Evolutionary conservation across 2,888 invertebrate species (phyloP).

Genomic region (Eupithecia centaureata): DNA sequence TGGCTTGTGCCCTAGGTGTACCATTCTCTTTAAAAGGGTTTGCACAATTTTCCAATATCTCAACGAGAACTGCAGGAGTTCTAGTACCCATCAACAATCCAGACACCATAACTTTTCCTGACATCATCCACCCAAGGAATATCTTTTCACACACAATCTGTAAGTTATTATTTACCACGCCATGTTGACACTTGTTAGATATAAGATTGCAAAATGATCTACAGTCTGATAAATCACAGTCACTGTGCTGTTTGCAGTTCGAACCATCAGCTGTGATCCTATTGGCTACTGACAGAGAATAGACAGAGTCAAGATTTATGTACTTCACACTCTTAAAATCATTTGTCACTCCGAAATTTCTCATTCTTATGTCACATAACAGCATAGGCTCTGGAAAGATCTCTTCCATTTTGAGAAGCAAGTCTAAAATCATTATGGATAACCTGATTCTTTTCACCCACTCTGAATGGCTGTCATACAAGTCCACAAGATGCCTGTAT

Average conservation of each 20-base stretch:
- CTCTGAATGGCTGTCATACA: constrained; percentile 80
- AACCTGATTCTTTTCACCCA: constrained; percentile 84
- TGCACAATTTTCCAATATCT: constrained; percentile 84
- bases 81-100: constrained; percentile 85
- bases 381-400: constrained; percentile 85
- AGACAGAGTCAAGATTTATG: constrained; percentile 86
- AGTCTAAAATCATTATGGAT: constrained; percentile 85
- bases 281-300: constrained; percentile 81
- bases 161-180: constrained; percentile 86
- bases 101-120: constrained; percentile 84
- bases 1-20: constrained; percentile 73
- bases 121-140: constrained; percentile 86
- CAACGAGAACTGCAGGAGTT: constrained; percentile 83
- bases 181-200: constrained; percentile 79
- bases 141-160: constrained; percentile 87
- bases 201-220: constrained; percentile 83
- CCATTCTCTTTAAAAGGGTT: constrained; percentile 78
- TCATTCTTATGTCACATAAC: constrained; percentile 87
- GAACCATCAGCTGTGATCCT: constrained; percentile 73
- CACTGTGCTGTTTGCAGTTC: constrained; percentile 83
- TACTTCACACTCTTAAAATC: constrained; percentile 83
- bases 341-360: constrained; percentile 85
- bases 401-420: constrained; percentile 84
- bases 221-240: constrained; percentile 88
- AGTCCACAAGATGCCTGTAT: constrained; percentile 76